Conservation (phyloP, 1,140 invertebrate species). For the Pissodes strobi region DNA sequence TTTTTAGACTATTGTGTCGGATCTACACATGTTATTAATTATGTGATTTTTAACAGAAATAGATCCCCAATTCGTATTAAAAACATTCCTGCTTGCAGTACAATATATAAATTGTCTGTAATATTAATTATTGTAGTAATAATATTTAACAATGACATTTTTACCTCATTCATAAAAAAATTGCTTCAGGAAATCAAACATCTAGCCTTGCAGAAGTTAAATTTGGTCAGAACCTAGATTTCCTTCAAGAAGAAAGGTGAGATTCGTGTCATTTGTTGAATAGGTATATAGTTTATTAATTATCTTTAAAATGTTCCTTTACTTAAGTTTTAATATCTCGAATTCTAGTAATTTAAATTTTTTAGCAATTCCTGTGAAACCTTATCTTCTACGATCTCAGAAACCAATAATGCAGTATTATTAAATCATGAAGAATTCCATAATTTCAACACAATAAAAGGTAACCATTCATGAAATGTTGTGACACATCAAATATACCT, state of each 20-base stretch:
- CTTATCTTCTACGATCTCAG: constrained; percentile 8
- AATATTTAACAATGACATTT: no score
- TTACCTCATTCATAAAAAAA: no score
- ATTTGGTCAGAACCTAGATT: neutral
- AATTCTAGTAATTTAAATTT: neutral
- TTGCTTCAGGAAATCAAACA: neutral
- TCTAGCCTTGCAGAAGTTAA: neutral
- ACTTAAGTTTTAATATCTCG: neutral
- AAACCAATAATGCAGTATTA: neutral
- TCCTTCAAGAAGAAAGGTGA: no score
- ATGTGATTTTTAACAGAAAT: constrained; percentile 33
- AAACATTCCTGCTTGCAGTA: constrained; percentile 29
- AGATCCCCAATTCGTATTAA: constrained; percentile 1
- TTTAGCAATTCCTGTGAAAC: neutral
- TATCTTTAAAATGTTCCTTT: no score
- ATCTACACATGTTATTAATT: constrained; percentile 34
- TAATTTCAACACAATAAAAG: constrained; percentile 12
- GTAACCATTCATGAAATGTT: constrained; percentile 9
- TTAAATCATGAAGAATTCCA: constrained; percentile 10
- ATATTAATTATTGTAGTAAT: no score
- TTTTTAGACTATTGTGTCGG: neutral
- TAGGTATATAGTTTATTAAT: no score
- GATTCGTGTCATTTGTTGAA: no score
- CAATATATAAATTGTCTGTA: constrained; percentile 27
- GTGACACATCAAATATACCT: neutral